Conservation (phyloP, 2,113 vertebrate species). For the Strix uralensis region DNA sequence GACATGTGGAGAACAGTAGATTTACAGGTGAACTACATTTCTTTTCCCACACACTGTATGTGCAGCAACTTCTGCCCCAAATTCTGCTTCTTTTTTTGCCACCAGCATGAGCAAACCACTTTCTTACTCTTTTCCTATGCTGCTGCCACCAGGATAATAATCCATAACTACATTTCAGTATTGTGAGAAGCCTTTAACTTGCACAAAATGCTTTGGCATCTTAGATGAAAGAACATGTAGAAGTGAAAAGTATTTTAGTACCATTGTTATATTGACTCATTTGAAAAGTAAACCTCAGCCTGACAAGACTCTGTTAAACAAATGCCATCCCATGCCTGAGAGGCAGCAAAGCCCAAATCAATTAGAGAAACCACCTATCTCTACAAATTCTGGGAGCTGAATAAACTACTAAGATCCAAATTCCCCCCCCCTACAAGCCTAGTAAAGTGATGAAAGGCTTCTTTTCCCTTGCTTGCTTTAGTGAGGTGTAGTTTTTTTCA, state of each 20-base stretch:
- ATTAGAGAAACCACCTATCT: neutral
- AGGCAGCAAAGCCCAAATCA: neutral
- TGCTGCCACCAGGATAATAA: neutral
- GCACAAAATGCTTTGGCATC: neutral
- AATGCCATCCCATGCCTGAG: neutral
- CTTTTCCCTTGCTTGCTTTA: neutral
- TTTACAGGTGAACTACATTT: neutral
- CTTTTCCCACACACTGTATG: neutral
- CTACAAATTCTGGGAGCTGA: neutral
- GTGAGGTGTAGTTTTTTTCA: neutral
- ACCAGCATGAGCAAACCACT: neutral
- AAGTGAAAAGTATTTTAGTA: neutral
- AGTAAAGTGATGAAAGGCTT: neutral
- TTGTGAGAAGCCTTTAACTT: neutral
- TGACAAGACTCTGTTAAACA: neutral
- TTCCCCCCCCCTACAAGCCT: neutral
- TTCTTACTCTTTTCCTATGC: neutral
- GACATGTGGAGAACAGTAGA: neutral
- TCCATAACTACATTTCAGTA: neutral
- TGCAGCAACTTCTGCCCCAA: neutral
- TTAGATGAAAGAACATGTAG: neutral
- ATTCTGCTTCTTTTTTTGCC: neutral
- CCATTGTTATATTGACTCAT: neutral
- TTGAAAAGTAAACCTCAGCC: slow-evolving; percentile 2
- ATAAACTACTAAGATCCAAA: neutral